phyloP scores from a whole-genome alignment of 2,113 vertebrate genomes.

The Vireo altiloquus region DNA sequence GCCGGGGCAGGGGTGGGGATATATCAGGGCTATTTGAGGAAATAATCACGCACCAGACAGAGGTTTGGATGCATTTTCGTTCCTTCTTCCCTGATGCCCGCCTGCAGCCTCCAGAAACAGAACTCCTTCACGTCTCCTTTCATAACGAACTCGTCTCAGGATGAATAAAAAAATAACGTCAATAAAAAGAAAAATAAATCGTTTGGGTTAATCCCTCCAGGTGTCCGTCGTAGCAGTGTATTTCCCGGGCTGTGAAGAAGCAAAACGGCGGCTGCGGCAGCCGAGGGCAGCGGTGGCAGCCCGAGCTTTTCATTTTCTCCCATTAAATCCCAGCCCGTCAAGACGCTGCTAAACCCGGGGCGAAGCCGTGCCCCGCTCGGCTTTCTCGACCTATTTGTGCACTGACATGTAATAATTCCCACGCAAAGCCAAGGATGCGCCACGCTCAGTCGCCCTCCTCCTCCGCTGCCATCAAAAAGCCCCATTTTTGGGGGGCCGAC shows the following conservation, averaged over 20 bases:
- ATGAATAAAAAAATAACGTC: not conserved
- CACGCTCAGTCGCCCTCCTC: not conserved
- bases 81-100: not conserved
- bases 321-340: not conserved
- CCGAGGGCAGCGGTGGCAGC: not conserved
- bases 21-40: not conserved
- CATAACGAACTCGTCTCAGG: not conserved
- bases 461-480: not conserved
- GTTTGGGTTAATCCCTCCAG: not conserved
- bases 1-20: no score
- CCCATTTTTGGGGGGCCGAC: not conserved
- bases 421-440: constrained; percentile 8
- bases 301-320: not conserved
- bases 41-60: not conserved
- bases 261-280: not conserved
- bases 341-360: not conserved
- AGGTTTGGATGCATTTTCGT: not conserved
- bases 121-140: not conserved
- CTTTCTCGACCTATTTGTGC: constrained; percentile 71
- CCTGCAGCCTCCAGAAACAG: not conserved
- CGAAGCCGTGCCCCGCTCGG: not conserved
- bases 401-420: constrained; percentile 52
- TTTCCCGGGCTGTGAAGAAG: not conserved
- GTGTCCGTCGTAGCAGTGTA: rapidly evolving
- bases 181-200: not conserved